Conservation (phyloP, 2,888 invertebrate species). For the Caenorhabditis sp. region DNA sequence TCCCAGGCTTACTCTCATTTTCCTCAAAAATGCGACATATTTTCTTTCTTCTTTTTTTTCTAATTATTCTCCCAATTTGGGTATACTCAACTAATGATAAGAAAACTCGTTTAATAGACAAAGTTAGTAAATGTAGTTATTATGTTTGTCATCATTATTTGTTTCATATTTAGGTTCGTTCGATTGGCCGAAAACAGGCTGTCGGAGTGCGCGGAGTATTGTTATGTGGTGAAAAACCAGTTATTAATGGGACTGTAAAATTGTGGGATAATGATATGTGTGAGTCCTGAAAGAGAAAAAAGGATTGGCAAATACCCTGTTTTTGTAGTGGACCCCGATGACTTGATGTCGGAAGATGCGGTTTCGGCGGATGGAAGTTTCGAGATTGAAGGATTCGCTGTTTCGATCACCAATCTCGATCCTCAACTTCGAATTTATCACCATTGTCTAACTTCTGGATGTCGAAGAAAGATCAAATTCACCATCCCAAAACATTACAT, state of each 20-base stretch:
- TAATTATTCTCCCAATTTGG: not conserved
- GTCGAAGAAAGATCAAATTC: slow-evolving; percentile 51
- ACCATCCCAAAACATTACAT: slow-evolving; percentile 50
- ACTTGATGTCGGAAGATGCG: slow-evolving; percentile 33
- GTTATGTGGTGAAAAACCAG: slow-evolving; percentile 32
- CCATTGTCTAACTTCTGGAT: slow-evolving; percentile 32
- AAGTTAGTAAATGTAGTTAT: slow-evolving; percentile 3
- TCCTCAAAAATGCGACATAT: not conserved
- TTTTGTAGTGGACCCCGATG: slow-evolving; percentile 51
- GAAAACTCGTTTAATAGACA: slow-evolving; percentile 20
- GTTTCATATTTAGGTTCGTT: slow-evolving; percentile 8
- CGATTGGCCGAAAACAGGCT: slow-evolving; percentile 39
- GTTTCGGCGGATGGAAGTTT: slow-evolving; percentile 23
- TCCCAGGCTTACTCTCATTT: not conserved
- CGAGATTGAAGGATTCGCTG: slow-evolving; percentile 20
- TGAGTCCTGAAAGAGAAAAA: not conserved
- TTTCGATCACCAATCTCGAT: slow-evolving; percentile 42
- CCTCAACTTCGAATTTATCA: slow-evolving; percentile 51
- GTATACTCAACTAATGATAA: not conserved
- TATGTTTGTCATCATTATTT: no score
- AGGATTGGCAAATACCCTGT: no score
- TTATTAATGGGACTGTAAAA: slow-evolving; percentile 42
- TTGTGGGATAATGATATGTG: slow-evolving; percentile 52
- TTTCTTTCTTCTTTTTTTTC: not conserved
- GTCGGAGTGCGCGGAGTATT: slow-evolving; percentile 43